Evolutionary conservation across 1,140 invertebrate genomes (phyloP), one percentile per base, ranked within the genome.

Genomic region (Hylaeus volcanicus): DNA sequence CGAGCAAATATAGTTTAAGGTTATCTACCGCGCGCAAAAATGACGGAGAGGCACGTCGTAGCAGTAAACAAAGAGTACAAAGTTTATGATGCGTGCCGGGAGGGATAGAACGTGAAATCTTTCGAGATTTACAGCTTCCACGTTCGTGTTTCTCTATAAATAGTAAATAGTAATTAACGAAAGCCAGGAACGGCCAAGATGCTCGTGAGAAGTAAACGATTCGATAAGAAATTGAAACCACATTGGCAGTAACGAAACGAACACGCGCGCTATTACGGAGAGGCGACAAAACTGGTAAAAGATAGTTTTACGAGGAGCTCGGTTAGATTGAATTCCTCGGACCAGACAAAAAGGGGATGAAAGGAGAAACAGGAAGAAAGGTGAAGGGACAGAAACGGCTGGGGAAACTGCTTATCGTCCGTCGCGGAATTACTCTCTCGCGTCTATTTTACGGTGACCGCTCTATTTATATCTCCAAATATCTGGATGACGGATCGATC

Each of bases 391-490:
- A 79, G 63, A 79, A 41, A 58, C 9, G 63, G 56, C 55, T 63
- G 66, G 66, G 64, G 56, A 78, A 60, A 41, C 56, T 63, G 82
- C 79, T 89, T 89, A 90, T 90, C 87, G 90, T 73, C 55, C 69
- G 81, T 72, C 81, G 77, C 79, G 73, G 76, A 88, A 86, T 82
- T 88, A 88, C 87, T 88, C 87, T 79, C 85, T 88, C 85, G 88
- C 83, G 82, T 88, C 88, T 90, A 91, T 92, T 92, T 92, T 89
- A 85, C 85, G 85, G 83, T 89, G 88, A 90, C 89, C 87, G 89
- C 78, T 88, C 89, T 92, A 91, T 92, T 91, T 91, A 91, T 91
- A 91, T 74, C 77, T 73, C 61, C 56, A 66, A 89, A 89, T 86
- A 86, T 91, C 84, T 86, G 88, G 83, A 90, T 89, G 88, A 91